Conservation (phyloP, 2,797 vertebrate species). For the Chelonia mydas region DNA sequence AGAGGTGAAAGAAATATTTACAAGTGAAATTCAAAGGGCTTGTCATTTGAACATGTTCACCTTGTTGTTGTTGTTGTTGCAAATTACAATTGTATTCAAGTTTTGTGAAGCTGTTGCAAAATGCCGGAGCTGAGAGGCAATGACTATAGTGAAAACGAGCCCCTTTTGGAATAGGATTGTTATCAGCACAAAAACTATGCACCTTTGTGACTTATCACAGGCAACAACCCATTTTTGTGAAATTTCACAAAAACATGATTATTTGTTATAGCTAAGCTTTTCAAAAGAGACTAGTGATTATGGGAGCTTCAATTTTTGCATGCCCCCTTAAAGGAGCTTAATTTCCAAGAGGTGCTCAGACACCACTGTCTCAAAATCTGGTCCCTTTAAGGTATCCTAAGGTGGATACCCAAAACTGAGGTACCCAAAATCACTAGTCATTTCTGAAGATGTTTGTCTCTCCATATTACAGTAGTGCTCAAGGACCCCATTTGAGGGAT, state of each 20-base stretch:
- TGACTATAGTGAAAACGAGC: neutral
- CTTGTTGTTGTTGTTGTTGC: neutral
- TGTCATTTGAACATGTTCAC: neutral
- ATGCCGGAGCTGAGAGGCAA: neutral
- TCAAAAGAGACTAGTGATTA: neutral
- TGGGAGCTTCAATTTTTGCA: neutral
- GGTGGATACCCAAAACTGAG: neutral
- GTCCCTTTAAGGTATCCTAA: neutral
- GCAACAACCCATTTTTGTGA: neutral
- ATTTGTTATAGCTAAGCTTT: neutral
- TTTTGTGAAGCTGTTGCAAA: neutral
- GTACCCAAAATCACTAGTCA: neutral
- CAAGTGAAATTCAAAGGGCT: neutral
- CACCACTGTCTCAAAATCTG: neutral
- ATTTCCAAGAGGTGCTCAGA: neutral
- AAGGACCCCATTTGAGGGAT: neutral
- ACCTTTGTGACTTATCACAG: neutral
- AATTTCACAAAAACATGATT: neutral
- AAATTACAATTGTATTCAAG: neutral
- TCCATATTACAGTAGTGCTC: neutral
- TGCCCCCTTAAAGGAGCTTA: neutral
- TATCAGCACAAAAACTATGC: neutral
- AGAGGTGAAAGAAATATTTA: neutral
- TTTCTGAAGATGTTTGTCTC: neutral
- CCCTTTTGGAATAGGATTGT: neutral